Conservation (phyloP, 2,888 invertebrate species). For the Galerucella calmariensis region DNA sequence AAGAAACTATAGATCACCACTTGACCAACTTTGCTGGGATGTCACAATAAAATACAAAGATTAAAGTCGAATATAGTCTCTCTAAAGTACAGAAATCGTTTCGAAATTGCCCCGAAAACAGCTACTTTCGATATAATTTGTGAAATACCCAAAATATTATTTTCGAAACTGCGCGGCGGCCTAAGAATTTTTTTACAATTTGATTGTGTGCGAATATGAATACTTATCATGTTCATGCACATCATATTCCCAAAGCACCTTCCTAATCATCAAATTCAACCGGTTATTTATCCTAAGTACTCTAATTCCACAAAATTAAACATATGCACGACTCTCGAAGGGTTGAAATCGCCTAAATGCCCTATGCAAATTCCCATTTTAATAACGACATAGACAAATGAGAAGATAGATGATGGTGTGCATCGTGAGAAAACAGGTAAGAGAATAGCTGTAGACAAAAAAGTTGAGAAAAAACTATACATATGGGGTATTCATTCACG, state of each 20-base stretch:
- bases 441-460: conserved; percentile 39
- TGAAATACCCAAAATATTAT: no score
- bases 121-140: no score
- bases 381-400: conserved; percentile 48
- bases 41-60: no score
- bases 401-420: conserved; percentile 44
- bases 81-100: no score
- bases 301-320: conserved; percentile 32
- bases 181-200: no score
- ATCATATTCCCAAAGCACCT: conserved; percentile 5
- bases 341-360: conserved; percentile 32
- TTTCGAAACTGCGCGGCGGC: no score
- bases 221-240: not conserved
- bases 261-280: conserved; percentile 18
- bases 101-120: no score
- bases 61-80: no score
- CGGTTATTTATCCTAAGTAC: conserved; percentile 12
- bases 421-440: conserved; percentile 48
- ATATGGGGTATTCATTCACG: conserved; percentile 39
- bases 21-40: no score
- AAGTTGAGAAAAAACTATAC: conserved; percentile 42
- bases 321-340: conserved; percentile 35
- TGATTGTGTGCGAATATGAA: no score
- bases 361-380: conserved; percentile 42
- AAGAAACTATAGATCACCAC: no score